These are phyloP conservation scores for Ptyas mucosa DNA, from an alignment of 2,113 vertebrate genomes.

Conservation along the genomic window DNA sequence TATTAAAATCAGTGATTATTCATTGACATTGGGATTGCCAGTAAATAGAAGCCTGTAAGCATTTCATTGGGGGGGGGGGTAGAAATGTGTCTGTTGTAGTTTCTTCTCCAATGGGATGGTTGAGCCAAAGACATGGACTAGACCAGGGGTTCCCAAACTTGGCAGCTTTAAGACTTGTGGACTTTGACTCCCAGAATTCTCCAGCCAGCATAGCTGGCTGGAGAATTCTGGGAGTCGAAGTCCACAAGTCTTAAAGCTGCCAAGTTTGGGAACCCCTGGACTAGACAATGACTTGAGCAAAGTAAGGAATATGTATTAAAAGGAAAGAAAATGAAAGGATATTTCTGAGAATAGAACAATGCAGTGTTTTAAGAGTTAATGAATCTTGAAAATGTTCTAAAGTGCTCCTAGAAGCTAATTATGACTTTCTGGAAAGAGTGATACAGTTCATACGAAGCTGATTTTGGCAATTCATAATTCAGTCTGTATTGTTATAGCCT, in stretches of 20 bases:
- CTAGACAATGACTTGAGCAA: background rate
- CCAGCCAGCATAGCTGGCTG: too few relatives aligned
- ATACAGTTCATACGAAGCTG: background rate
- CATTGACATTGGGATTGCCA: background rate
- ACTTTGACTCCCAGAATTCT: too few relatives aligned
- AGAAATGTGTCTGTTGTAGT: background rate
- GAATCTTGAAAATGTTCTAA: background rate
- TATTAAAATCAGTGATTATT: background rate
- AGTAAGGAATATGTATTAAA: background rate
- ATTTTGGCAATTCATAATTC: slow-evolving; percentile 8
- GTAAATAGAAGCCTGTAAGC: background rate
- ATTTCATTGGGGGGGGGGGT: background rate
- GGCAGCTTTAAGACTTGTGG: too few relatives aligned
- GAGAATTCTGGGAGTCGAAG: too few relatives aligned
- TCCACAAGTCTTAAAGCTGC: too few relatives aligned
- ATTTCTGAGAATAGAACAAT: background rate
- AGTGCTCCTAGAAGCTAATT: background rate
- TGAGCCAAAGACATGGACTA: background rate
- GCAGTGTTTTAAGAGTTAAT: background rate
- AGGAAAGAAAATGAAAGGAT: background rate
- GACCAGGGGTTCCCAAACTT: too few relatives aligned
- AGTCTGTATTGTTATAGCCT: background rate
- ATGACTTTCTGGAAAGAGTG: background rate
- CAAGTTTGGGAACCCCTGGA: too few relatives aligned
- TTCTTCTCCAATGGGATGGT: background rate